Base-by-base conservation (phyloP, 2,888 invertebrate species). In the Parnassius apollo region DNA sequence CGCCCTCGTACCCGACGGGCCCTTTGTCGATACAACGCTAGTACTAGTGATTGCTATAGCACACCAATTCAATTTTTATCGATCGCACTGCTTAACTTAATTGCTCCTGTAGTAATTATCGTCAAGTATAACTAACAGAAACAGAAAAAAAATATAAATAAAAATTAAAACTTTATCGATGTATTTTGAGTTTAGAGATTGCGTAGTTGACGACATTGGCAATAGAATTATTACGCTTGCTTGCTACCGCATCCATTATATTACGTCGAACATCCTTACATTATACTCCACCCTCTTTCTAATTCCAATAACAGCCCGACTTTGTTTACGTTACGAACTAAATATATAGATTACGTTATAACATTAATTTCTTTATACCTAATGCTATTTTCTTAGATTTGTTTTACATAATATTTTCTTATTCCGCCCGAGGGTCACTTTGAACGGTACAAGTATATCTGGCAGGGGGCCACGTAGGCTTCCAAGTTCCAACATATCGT, bases 181-280 rank as follows among this genome's bases (percentile, higher is more conserved):
- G 44, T 44, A 49, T 49, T 12, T 49, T 13, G 49, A 13, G 13
- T 49, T 49, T 13, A n/a, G n/a, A 11, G 18, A 42, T 55, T n/a
- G 25, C 42, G 22, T 52, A 75, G 75, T 70, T 75, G 79, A 77
- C 79, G 71, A 81, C 81, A 83, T 85, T 81, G 82, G 80, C 79
- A 77, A 82, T 81, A 81, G 82, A 86, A 85, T 85, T 84, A 83
- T 85, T 85, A 83, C 78, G 75, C 78, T 79, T 76, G 79, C 78
- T 82, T 82, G 82, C 81, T 80, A 81, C 81, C 78, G 78, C 78
- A 76, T 81, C 76, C 77, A 75, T 75, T 76, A 76, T 35, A 35
- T 35, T 35, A 35, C 35, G 35, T 35, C 35, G 35, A 35, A 35
- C 78, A 76, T 77, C 78, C 80, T 82, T 75, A 74, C 71, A 35